phyloP scores from a whole-genome alignment of 2,888 invertebrate species.

The Drosophila meridiana region DNA sequence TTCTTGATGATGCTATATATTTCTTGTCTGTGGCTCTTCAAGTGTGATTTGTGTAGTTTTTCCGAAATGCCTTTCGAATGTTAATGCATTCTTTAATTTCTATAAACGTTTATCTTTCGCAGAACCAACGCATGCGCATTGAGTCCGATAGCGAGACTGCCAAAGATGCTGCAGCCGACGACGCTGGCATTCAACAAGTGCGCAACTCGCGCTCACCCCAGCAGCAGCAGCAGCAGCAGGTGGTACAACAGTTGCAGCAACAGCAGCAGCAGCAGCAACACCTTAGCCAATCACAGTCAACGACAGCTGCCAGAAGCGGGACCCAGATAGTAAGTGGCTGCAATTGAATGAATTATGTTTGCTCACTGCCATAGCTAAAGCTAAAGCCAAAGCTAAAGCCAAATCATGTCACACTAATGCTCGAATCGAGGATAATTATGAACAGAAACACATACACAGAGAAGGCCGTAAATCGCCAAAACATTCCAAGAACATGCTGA shows the following conservation, averaged over 20 bases:
- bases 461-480: neutral
- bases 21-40: neutral
- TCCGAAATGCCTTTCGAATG: neutral
- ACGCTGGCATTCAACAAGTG: slow-evolving; percentile 50
- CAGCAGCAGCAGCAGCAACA: slow-evolving; percentile 56
- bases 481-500: slow-evolving; percentile 17
- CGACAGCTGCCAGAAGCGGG: slow-evolving; percentile 57
- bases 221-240: slow-evolving; percentile 53
- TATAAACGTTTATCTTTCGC: slow-evolving; percentile 32
- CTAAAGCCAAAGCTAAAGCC: slow-evolving; percentile 12
- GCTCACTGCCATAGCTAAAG: slow-evolving; percentile 28
- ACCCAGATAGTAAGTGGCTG: slow-evolving; percentile 76
- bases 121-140: slow-evolving; percentile 84
- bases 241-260: slow-evolving; percentile 36
- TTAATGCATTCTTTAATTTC: neutral
- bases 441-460: neutral
- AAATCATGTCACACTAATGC: slow-evolving; percentile 18
- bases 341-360: slow-evolving; percentile 59
- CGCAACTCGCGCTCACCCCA: slow-evolving; percentile 62
- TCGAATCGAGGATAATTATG: slow-evolving; percentile 5
- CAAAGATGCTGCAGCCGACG: slow-evolving; percentile 70
- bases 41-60: slow-evolving; percentile 4
- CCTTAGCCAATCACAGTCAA: slow-evolving; percentile 54
- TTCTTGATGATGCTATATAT: no score
- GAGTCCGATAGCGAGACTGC: slow-evolving; percentile 81